Evolutionary conservation across 2,797 vertebrate genomes (phyloP).

Genomic region (Lutjanus campechanus): DNA sequence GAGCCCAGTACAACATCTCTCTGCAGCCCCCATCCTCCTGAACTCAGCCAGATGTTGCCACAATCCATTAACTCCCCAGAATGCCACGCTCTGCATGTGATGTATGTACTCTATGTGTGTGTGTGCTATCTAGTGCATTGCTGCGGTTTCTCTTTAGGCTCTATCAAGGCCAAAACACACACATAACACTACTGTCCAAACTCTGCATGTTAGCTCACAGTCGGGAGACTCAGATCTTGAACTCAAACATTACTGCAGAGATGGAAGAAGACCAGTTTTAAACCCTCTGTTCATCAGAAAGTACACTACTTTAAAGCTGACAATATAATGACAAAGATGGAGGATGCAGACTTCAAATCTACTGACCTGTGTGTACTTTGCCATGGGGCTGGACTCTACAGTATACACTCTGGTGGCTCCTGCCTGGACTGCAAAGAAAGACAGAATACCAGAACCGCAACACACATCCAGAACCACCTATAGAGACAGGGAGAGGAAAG

Average conservation of each 20-base stretch:
- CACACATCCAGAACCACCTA: conserved; percentile 84
- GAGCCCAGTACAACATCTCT: conserved; percentile 12
- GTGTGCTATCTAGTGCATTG: conserved; percentile 6
- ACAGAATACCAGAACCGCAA: conserved; percentile 83
- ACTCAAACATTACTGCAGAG: background rate
- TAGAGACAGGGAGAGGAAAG: conserved; percentile 10
- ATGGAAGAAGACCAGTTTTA: background rate
- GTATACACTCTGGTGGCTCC: conserved; percentile 82
- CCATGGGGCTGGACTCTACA: conserved; percentile 77
- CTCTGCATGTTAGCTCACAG: background rate
- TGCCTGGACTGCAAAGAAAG: conserved; percentile 84
- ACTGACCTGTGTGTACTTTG: conserved; percentile 76
- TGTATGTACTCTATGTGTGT: conserved; percentile 48
- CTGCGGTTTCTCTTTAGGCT: conserved; percentile 38
- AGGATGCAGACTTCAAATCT: background rate
- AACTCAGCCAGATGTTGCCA: conserved; percentile 67
- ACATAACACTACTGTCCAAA: conserved; percentile 17
- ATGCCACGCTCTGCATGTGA: conserved; percentile 69
- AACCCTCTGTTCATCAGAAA: background rate
- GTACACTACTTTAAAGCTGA: background rate
- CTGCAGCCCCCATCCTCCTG: conserved; percentile 37
- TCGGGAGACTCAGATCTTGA: background rate
- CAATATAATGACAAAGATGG: background rate
- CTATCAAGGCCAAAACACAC: conserved; percentile 42
- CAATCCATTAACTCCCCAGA: conserved; percentile 78